Evolutionary conservation across 64 coral and sea anemone species (phyloP).

Genomic region (Stichodactyla mertensii): DNA sequence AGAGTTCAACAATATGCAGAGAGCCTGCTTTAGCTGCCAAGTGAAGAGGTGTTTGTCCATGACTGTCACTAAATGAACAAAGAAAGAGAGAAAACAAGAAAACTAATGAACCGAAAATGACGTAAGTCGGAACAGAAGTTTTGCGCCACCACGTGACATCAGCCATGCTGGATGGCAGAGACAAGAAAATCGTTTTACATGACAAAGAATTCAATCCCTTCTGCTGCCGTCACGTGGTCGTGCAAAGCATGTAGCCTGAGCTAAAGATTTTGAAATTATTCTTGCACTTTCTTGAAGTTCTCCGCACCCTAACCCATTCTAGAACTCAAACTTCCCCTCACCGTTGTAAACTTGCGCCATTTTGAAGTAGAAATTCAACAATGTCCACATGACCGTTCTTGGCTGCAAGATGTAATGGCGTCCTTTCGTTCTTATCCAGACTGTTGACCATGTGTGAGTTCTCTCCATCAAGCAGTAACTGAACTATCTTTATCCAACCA

Average conservation of each 20-base stretch:
- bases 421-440: slow-evolving; percentile 26
- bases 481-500: slow-evolving; percentile 36
- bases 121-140: neutral
- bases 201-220: no score
- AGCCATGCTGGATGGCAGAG: no score
- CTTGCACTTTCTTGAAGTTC: no score
- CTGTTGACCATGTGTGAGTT: slow-evolving; percentile 25
- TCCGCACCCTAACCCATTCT: neutral
- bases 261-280: no score
- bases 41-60: slow-evolving; percentile 36
- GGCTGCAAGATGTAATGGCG: slow-evolving; percentile 26
- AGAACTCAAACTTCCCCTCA: neutral
- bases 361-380: slow-evolving; percentile 35
- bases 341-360: slow-evolving; percentile 34
- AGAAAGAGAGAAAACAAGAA: neutral
- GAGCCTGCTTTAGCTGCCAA: slow-evolving; percentile 23
- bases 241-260: no score
- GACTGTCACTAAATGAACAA: slow-evolving; percentile 7
- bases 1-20: slow-evolving; percentile 16
- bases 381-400: slow-evolving; percentile 26
- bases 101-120: neutral
- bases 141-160: no score
- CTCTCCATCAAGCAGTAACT: slow-evolving; percentile 23
- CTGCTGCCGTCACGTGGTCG: no score
- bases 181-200: no score